A percentile compares a stretch with the other conserved stretches of the same genome.
Evolutionary conservation across 2,113 vertebrate species (phyloP).

Genomic region (Oncorhynchus clarkii): DNA sequence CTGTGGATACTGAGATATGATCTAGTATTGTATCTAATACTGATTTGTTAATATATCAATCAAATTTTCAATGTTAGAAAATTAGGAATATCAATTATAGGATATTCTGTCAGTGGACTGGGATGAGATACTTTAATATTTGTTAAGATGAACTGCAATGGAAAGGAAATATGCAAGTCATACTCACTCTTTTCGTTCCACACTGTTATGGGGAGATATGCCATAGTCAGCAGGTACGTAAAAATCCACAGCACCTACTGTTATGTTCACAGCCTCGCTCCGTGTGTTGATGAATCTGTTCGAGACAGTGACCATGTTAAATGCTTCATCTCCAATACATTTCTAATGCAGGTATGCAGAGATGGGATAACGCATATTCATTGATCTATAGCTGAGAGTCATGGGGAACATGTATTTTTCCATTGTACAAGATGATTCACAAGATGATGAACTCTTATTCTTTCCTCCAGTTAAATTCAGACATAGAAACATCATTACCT

Average conservation of each 20-base stretch:
- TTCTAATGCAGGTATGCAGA: no score
- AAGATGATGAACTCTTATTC: no score
- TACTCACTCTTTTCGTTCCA: conserved; percentile 82
- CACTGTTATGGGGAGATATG: conserved; percentile 66
- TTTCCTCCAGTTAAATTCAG: neutral
- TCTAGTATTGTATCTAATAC: no score
- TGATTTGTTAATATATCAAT: neutral
- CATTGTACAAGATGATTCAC: no score
- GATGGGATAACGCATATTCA: no score
- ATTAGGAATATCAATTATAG: neutral
- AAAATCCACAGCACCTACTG: conserved; percentile 55
- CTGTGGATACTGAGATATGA: no score
- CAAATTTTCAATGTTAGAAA: neutral
- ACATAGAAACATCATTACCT: conserved; percentile 69
- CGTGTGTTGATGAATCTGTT: conserved; percentile 87
- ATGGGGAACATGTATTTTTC: no score
- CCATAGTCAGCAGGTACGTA: conserved; percentile 55
- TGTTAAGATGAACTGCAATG: neutral
- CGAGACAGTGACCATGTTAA: neutral
- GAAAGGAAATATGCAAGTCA: no score
- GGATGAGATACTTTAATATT: neutral
- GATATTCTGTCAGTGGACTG: neutral
- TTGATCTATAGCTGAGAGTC: no score
- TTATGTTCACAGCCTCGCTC: conserved; percentile 70
- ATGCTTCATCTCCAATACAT: no score